phyloP scores from a whole-genome alignment of 2,888 invertebrate genomes.

The Pachymerium ferrugineum region DNA sequence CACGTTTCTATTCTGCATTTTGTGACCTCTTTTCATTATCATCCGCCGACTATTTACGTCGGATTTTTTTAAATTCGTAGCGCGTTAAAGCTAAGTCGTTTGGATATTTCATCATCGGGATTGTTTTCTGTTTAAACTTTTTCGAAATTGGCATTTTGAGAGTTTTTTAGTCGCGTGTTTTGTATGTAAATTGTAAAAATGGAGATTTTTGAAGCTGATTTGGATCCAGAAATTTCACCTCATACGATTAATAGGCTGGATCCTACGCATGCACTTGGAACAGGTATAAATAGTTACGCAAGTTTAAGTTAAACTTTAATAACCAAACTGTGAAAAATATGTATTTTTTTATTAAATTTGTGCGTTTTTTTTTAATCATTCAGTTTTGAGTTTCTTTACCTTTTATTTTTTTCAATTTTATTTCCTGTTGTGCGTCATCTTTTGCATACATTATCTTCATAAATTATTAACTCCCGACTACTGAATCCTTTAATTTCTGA shows the following conservation, averaged over 20 bases:
- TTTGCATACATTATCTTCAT: too few relatives aligned
- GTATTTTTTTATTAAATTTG: too few relatives aligned
- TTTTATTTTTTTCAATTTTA: too few relatives aligned
- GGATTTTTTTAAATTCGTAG: not conserved
- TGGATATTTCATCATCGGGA: not conserved
- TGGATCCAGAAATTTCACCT: not conserved
- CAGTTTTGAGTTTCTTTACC: too few relatives aligned
- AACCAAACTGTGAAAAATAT: too few relatives aligned
- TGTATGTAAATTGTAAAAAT: too few relatives aligned
- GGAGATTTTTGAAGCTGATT: conserved; percentile 29
- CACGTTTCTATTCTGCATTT: not conserved
- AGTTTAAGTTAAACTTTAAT: too few relatives aligned
- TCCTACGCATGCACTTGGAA: not conserved
- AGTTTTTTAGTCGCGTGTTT: not conserved
- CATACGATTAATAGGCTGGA: conserved; percentile 25
- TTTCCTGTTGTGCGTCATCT: too few relatives aligned
- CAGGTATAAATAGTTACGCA: not conserved
- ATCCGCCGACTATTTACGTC: not conserved
- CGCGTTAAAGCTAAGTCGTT: not conserved
- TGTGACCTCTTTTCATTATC: not conserved
- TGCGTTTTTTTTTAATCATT: too few relatives aligned
- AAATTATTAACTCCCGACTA: too few relatives aligned
- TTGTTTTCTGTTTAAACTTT: not conserved
- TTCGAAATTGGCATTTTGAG: too few relatives aligned
- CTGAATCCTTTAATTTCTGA: too few relatives aligned